Conservation (phyloP, 2,888 invertebrate species). For the Apotomis betuletana region DNA sequence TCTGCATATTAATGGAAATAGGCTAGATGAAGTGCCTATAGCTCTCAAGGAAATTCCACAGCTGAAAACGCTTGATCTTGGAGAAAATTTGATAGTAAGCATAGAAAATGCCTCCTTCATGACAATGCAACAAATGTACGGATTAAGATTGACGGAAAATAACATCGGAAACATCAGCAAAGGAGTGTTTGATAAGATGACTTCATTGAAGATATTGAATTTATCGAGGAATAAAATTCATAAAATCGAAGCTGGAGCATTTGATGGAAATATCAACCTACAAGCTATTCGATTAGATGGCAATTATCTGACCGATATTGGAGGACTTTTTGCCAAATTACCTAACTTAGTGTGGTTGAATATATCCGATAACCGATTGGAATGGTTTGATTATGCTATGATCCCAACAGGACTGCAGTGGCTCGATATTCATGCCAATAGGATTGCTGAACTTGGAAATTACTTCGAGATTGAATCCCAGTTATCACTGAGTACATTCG, state of each 20-base stretch:
- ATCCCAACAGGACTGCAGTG: conserved; percentile 93
- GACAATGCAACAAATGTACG: conserved; percentile 90
- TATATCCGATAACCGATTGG: conserved; percentile 92
- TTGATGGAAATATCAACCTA: conserved; percentile 89
- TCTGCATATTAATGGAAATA: conserved; percentile 92
- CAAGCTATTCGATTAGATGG: conserved; percentile 92
- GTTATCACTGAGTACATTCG: conserved; percentile 90
- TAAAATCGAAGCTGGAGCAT: conserved; percentile 89
- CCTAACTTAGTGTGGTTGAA: conserved; percentile 93
- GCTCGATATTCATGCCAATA: conserved; percentile 93
- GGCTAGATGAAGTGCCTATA: conserved; percentile 88
- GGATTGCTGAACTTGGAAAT: conserved; percentile 92
- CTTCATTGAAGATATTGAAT: conserved; percentile 91
- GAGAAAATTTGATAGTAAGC: conserved; percentile 91
- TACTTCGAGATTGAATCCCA: conserved; percentile 93
- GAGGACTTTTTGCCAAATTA: conserved; percentile 90
- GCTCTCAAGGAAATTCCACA: conserved; percentile 89
- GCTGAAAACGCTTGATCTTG: conserved; percentile 91
- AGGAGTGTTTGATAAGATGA: conserved; percentile 91
- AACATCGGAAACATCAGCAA: conserved; percentile 90
- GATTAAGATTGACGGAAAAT: conserved; percentile 92
- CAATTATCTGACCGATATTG: conserved; percentile 91
- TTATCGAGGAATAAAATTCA: conserved; percentile 92
- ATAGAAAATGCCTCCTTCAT: conserved; percentile 92
- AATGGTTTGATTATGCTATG: conserved; percentile 93